Base-by-base conservation (phyloP, 2,888 invertebrate genomes). In the Netelia inedita region DNA sequence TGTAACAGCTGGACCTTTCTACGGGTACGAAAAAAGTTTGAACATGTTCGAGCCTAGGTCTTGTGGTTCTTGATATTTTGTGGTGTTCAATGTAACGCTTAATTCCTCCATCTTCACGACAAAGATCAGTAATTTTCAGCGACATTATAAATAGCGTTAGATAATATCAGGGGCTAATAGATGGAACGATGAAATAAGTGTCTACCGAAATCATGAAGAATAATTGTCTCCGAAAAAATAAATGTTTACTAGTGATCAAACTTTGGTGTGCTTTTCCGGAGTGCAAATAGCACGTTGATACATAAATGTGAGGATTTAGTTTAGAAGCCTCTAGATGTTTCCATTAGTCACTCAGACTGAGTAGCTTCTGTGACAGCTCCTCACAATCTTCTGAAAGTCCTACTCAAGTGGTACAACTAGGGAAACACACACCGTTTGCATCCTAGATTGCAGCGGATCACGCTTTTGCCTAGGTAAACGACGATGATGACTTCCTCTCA, bases 401-500 rank as follows among this genome's bases (percentile, higher is more conserved):
- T 41, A 50, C 50, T 16, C 69, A 9, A 35, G 46, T 59, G 16
- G 68, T 53, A 78, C 46, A 72, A 76, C 46, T 41, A 57, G 16
- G 10, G 57, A 66, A 81, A 78, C 55, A 65, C 61, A 66, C 66
- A 75, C 75, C 59, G 57, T 73, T 57, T 55, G 78, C 85, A 78
- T 73, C 53, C 75, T 50, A 74, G 76, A 87, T 85, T 86, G 86
- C 72, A 61, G 9, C 19, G 35, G 50, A 82, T 81, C 83, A 82
- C 85, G 80, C 79, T 82, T 55, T 61, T 57, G n/a, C 53, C 28
- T 61, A 69, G 73, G 74, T 75, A 66, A 86, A 73, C 79, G 43
- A 85, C 80, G 81, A 79, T 73, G 71, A 82, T 63, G 80, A 61
- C 14, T 46, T 46, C 14, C 46, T 46, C 14, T 46, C 46, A 14